These are phyloP conservation scores for Lutjanus argentimaculatus DNA, from an alignment of 2,797 vertebrate species.

Conservation along the genomic window DNA sequence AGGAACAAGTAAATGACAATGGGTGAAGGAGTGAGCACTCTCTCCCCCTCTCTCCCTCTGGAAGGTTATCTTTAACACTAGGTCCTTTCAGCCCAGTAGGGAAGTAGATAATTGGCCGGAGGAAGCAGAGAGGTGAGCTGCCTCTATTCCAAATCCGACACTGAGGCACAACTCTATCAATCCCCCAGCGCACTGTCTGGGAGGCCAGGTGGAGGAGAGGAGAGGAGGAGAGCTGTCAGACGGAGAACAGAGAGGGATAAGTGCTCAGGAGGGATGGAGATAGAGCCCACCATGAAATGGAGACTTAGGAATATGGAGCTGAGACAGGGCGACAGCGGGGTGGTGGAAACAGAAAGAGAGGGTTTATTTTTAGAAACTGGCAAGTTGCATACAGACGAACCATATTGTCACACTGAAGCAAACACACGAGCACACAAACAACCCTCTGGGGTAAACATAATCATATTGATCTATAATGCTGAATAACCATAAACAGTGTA, in stretches of 20 bases:
- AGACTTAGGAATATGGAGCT: conserved; percentile 35
- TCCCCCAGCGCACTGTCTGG: conserved; percentile 49
- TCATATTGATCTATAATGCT: not conserved
- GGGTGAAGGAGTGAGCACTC: not conserved
- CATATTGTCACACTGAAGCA: conserved; percentile 15
- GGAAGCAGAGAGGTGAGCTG: conserved; percentile 63
- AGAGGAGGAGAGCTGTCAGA: conserved; percentile 47
- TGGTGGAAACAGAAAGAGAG: not conserved
- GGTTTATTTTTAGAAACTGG: conserved; percentile 53
- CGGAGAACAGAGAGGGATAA: conserved; percentile 48
- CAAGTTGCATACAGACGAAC: conserved; percentile 17
- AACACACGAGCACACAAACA: not conserved
- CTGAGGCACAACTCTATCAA: conserved; percentile 61
- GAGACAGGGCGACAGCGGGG: not conserved
- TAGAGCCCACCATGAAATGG: conserved; percentile 51
- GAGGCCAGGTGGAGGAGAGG: conserved; percentile 58
- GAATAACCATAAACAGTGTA: not conserved
- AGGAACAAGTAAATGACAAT: conserved; percentile 31
- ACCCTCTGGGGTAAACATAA: not conserved
- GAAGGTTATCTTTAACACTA: conserved; percentile 64
- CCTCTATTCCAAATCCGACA: conserved; percentile 66
- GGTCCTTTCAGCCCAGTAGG: conserved; percentile 55
- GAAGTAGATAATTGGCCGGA: conserved; percentile 71
- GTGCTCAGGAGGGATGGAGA: conserved; percentile 38
- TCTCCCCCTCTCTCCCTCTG: conserved; percentile 21